Conservation (phyloP, 2,113 vertebrate genomes). For the Glaucomys volans region DNA sequence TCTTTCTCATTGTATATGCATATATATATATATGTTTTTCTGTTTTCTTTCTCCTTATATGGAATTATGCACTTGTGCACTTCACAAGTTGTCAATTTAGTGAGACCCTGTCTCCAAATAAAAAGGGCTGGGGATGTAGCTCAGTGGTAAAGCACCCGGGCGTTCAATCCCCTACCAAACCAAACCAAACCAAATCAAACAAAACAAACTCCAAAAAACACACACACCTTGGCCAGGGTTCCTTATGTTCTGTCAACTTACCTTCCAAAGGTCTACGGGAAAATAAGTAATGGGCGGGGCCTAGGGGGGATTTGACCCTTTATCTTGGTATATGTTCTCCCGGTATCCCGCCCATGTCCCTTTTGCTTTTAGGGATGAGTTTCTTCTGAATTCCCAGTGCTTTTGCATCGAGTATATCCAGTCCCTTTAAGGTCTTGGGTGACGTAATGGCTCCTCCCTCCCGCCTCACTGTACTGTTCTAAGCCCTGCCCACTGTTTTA, state of each 20-base stretch:
- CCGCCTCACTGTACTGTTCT: neutral
- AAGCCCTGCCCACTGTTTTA: neutral
- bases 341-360: too few relatives aligned
- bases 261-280: neutral
- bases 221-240: neutral
- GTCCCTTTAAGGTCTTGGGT: conserved; percentile 42
- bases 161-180: neutral
- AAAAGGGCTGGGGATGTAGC: neutral
- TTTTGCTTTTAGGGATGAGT: neutral
- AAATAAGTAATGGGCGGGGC: neutral
- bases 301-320: neutral
- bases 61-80: neutral
- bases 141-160: neutral
- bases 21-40: too few relatives aligned
- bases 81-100: too few relatives aligned
- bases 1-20: neutral
- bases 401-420: neutral
- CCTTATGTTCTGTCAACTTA: neutral
- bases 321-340: neutral
- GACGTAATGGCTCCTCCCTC: neutral
- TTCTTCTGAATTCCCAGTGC: neutral
- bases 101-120: too few relatives aligned
- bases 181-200: too few relatives aligned
- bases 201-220: neutral
- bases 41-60: neutral